These are phyloP conservation scores for Calosoma granatense DNA, from an alignment of 1,140 invertebrate species.

Conservation along the genomic window DNA sequence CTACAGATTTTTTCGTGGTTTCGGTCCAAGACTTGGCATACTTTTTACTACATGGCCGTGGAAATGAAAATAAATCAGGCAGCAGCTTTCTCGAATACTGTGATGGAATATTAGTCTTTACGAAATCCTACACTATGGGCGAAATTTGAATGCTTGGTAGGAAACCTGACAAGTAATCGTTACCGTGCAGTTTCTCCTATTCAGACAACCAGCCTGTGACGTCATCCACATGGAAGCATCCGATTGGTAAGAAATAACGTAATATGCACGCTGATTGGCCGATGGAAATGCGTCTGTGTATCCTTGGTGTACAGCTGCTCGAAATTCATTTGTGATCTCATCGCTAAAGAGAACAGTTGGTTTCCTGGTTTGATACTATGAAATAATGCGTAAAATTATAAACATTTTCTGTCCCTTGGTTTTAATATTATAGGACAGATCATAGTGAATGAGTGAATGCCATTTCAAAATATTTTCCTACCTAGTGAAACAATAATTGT, in stretches of 20 bases:
- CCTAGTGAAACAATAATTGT: conserved; percentile 32
- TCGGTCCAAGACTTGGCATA: no score
- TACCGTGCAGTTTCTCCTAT: neutral
- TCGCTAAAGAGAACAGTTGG: conserved; percentile 34
- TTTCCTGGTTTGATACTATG: conserved; percentile 16
- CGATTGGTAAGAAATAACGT: neutral
- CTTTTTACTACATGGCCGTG: no score
- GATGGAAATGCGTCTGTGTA: neutral
- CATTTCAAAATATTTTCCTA: conserved; percentile 31
- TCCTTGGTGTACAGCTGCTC: neutral
- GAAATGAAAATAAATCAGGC: no score
- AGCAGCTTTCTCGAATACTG: no score
- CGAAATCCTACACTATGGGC: neutral
- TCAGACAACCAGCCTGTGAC: neutral
- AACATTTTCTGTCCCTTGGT: conserved; percentile 22
- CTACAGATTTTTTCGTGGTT: neutral
- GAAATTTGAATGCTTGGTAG: neutral
- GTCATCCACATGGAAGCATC: neutral
- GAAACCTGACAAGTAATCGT: neutral
- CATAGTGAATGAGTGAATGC: conserved; percentile 35
- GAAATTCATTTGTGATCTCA: conserved; percentile 34
- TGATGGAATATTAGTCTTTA: neutral
- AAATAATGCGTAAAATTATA: conserved; percentile 23
- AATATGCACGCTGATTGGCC: neutral
- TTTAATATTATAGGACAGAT: conserved; percentile 26